phyloP scores from a whole-genome alignment of 2,113 vertebrate genomes.

The Anarrhichthys ocellatus region DNA sequence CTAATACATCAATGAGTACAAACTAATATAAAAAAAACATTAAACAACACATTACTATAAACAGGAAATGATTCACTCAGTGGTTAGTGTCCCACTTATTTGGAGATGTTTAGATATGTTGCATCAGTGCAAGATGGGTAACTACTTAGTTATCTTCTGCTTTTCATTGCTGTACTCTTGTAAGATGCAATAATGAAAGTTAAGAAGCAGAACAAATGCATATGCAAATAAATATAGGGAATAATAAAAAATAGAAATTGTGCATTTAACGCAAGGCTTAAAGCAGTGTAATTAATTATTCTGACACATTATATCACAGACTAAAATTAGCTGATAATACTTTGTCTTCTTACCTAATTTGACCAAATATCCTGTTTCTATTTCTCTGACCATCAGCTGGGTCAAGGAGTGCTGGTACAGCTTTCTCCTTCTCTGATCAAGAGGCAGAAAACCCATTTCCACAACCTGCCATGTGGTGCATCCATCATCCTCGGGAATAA shows the following conservation, averaged over 20 bases:
- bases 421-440: constrained; percentile 95
- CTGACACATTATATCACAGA: background rate
- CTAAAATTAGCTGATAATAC: background rate
- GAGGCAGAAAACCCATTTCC: constrained; percentile 97
- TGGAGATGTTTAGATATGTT: background rate
- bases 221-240: background rate
- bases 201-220: background rate
- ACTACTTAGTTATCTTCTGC: background rate
- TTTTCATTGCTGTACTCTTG: background rate
- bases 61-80: background rate
- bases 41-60: background rate
- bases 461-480: constrained; percentile 93
- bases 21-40: background rate
- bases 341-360: background rate
- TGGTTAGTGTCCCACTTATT: background rate
- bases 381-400: constrained; percentile 83
- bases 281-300: background rate
- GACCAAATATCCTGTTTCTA: background rate
- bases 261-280: background rate
- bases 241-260: background rate
- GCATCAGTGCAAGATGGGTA: background rate
- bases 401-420: constrained; percentile 93
- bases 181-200: background rate
- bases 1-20: background rate
- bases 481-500: constrained; percentile 97